Conservation (phyloP, 2,888 invertebrate species). For the Lepetodrilus schrolli region DNA sequence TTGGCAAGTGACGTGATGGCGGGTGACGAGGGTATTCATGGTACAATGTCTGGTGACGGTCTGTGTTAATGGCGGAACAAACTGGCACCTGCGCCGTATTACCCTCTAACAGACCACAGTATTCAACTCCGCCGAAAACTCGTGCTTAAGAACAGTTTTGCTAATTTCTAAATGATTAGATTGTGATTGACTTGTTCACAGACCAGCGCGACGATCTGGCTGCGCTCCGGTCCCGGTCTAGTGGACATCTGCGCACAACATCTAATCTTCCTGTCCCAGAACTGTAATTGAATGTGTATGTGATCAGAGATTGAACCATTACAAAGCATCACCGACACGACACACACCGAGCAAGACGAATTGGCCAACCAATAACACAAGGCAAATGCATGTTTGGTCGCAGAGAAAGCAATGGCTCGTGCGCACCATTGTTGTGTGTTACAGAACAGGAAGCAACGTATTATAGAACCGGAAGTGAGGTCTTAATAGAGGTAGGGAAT, state of each 20-base stretch:
- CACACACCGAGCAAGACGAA: background rate
- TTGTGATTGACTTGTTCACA: slow-evolving; percentile 22
- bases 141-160: slow-evolving; percentile 19
- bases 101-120: background rate
- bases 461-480: too few species aligned
- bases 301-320: background rate
- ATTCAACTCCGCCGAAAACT: slow-evolving; percentile 13
- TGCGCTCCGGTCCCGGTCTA: background rate
- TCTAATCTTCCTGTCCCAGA: slow-evolving; percentile 1
- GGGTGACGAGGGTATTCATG: too few species aligned
- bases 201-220: background rate
- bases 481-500: too few species aligned
- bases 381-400: background rate
- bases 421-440: background rate
- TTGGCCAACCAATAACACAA: background rate
- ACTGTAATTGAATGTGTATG: slow-evolving; percentile 14
- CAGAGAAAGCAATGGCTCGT: background rate
- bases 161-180: slow-evolving; percentile 17
- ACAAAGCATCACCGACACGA: background rate
- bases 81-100: slow-evolving; percentile 8
- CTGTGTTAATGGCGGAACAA: too few species aligned
- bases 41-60: too few species aligned
- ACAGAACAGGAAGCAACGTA: too few species aligned
- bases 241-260: background rate
- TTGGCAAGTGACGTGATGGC: too few species aligned